Evolutionary conservation across 2,888 invertebrate species (phyloP).

Genomic region (Hesperia comma): DNA sequence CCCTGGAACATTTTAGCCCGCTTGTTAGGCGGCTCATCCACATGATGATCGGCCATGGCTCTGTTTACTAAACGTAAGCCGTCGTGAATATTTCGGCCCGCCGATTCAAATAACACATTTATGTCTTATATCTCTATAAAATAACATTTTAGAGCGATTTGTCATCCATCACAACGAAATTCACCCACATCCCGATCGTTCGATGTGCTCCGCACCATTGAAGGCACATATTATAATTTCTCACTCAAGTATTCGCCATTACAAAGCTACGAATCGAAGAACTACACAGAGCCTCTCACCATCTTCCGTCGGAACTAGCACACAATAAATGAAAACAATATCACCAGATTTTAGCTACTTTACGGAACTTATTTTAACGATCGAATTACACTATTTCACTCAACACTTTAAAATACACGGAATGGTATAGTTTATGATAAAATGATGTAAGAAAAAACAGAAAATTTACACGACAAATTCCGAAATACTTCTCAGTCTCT

Average conservation of each 20-base stretch:
- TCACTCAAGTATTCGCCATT: constrained; percentile 91
- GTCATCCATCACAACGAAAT: constrained; percentile 82
- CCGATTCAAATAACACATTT: constrained; percentile 83
- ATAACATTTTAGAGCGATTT: constrained; percentile 83
- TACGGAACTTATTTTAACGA: constrained; percentile 76
- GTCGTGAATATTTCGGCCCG: constrained; percentile 85
- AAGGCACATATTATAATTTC: constrained; percentile 90
- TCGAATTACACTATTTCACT: constrained; percentile 80
- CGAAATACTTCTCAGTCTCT: constrained; percentile 90
- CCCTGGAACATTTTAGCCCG: constrained; percentile 96
- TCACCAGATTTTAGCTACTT: constrained; percentile 83
- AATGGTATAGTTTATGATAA: constrained; percentile 82
- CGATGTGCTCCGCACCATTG: constrained; percentile 88
- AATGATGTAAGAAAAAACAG: constrained; percentile 85
- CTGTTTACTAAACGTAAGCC: constrained; percentile 88
- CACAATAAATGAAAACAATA: constrained; percentile 89
- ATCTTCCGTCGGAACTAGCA: constrained; percentile 89
- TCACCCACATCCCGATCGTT: constrained; percentile 87
- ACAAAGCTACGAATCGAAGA: constrained; percentile 88
- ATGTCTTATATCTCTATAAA: constrained; percentile 81
- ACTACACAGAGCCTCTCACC: constrained; percentile 89
- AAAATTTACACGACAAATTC: constrained; percentile 88
- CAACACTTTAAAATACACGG: constrained; percentile 85
- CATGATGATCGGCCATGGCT: constrained; percentile 97
- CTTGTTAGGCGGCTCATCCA: constrained; percentile 98